Evolutionary conservation across 2,888 invertebrate genomes (phyloP).

Genomic region (Lasioglossum oenotherae): DNA sequence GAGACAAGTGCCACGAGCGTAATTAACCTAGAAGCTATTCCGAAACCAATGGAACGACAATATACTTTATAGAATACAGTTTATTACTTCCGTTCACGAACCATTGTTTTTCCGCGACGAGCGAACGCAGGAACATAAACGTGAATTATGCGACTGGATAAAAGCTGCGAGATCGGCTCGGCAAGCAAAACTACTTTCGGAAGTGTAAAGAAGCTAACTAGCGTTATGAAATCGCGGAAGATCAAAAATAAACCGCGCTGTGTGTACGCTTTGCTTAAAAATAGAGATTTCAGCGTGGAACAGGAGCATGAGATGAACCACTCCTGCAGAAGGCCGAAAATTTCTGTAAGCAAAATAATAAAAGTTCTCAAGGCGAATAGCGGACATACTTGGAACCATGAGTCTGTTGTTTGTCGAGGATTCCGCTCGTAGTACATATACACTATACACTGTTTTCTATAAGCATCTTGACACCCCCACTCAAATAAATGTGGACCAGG

Average conservation of each 20-base stretch:
- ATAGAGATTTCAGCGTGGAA: constrained; percentile 50
- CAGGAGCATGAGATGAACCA: constrained; percentile 58
- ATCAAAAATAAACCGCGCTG: constrained; percentile 52
- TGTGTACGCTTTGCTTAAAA: constrained; percentile 50
- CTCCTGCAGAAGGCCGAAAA: constrained; percentile 47
- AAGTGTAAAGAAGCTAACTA: constrained; percentile 26
- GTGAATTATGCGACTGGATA: background rate
- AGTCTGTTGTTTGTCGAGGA: background rate
- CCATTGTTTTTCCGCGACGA: background rate
- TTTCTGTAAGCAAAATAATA: constrained; percentile 55
- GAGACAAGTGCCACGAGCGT: background rate
- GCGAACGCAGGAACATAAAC: background rate
- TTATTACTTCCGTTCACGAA: background rate
- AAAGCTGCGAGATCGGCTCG: background rate
- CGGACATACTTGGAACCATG: background rate
- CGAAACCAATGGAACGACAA: background rate
- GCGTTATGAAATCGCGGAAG: constrained; percentile 44
- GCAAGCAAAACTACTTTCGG: constrained; percentile 15
- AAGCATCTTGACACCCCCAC: background rate
- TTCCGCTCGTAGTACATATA: background rate
- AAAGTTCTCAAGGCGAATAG: constrained; percentile 30
- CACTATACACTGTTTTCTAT: background rate
- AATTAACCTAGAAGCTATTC: background rate
- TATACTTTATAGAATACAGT: background rate
- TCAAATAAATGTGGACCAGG: too few relatives aligned